Evolutionary conservation across 2,888 invertebrate species (phyloP), one percentile per base, ranked within the genome.

Genomic region (Ypsolopha sequella): DNA sequence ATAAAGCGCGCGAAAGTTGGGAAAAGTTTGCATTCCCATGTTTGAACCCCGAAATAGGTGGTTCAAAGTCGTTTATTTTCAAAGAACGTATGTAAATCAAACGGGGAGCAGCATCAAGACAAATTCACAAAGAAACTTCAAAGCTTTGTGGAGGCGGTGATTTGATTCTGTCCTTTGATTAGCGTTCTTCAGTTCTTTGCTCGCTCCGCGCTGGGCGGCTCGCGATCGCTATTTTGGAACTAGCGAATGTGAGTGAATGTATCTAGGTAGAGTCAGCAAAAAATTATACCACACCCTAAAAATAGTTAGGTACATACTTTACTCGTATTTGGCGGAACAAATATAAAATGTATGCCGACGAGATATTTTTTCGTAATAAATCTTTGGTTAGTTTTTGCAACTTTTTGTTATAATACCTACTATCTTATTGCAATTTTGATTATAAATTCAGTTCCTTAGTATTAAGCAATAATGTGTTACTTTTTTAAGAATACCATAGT

Each of bases 101-200:
- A 66, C 69, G 38, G 43, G 43, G 52, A 54, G 36, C 48, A 51
- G 36, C 55, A 13, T 48, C 13, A 52, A 48, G 52, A 72, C 68
- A 73, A 72, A 72, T 72, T 70, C 68, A 68, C 68, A 69, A 70
- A 70, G 70, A 67, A 68, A 80, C 80, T 70, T 82, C 81, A 84
- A 82, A 84, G 78, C 66, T 14, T 60, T 59, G 60, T 59, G 63
- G 64, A 69, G 65, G 60, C 63, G 63, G 66, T 66, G 68, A 75
- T 77, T 75, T 74, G 76, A 81, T 78, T 72, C 75, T 64, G 67
- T 73, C 71, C 74, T 80, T 79, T 81, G 78, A 82, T 82, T 80
- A 70, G 68, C 59, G 62, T 58, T 60, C 55, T 65, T 68, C 24
- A 24, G 24, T 24, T 24, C 24, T 24, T 24, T 24, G 24, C 24